phyloP scores from a whole-genome alignment of 2,888 invertebrate genomes.

The Pyrocoelia pectoralis region DNA sequence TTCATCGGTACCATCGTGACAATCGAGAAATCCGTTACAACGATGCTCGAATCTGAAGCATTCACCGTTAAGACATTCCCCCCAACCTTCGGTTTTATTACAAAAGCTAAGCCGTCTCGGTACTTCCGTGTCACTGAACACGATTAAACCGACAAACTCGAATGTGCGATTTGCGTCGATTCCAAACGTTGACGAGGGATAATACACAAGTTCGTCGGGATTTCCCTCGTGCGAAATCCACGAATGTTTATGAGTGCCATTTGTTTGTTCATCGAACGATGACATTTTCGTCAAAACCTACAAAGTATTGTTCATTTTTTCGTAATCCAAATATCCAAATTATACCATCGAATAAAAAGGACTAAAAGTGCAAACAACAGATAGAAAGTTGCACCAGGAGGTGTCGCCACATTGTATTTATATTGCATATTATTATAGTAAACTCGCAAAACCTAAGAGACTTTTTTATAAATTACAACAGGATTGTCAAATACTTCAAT shows the following conservation, averaged over 20 bases:
- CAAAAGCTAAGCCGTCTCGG: slow-evolving; percentile 74
- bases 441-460: too few relatives aligned
- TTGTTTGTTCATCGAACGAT: slow-evolving; percentile 83
- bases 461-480: too few relatives aligned
- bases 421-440: too few relatives aligned
- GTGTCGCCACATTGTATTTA: too few relatives aligned
- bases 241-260: slow-evolving; percentile 82
- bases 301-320: slow-evolving; percentile 19
- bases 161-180: slow-evolving; percentile 95
- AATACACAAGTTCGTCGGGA: slow-evolving; percentile 85
- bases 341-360: not conserved
- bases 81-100: slow-evolving; percentile 75
- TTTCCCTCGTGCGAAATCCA: slow-evolving; percentile 88
- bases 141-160: slow-evolving; percentile 86
- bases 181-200: slow-evolving; percentile 89
- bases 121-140: slow-evolving; percentile 88
- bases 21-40: slow-evolving; percentile 83
- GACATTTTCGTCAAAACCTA: slow-evolving; percentile 87
- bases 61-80: slow-evolving; percentile 82
- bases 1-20: slow-evolving; percentile 88
- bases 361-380: too few relatives aligned
- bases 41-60: slow-evolving; percentile 79
- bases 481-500: too few relatives aligned
- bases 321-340: not conserved
- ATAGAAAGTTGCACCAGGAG: too few relatives aligned